Conservation (phyloP, 2,888 invertebrate species). For the Erebia epiphron region DNA sequence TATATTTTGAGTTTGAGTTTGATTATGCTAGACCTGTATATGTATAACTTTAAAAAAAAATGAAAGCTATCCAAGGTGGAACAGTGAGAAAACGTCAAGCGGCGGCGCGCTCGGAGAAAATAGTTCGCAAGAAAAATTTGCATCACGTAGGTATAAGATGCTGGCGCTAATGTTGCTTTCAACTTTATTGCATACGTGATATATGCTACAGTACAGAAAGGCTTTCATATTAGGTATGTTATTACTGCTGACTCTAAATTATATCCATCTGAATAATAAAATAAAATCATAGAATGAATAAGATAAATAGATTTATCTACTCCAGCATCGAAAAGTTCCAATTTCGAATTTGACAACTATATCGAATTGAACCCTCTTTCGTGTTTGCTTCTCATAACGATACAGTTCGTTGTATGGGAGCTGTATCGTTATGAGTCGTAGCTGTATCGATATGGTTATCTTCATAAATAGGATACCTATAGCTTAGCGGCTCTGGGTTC, state of each 20-base stretch:
- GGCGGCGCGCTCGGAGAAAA: conserved; percentile 51
- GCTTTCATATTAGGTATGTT: neutral
- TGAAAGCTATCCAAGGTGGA: conserved; percentile 63
- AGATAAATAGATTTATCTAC: neutral
- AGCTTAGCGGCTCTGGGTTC: no score
- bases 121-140: conserved; percentile 56
- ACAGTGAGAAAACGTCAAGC: conserved; percentile 66
- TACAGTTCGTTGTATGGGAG: no score
- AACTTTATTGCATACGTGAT: conserved; percentile 52
- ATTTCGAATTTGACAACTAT: no score
- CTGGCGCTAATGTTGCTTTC: conserved; percentile 56
- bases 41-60: conserved; percentile 66
- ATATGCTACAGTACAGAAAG: conserved; percentile 7
- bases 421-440: no score
- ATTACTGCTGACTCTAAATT: neutral
- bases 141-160: conserved; percentile 63
- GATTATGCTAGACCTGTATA: conserved; percentile 34
- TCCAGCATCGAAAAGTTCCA: no score
- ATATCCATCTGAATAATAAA: neutral
- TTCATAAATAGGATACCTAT: no score
- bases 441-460: no score
- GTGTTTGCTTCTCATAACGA: no score
- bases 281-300: neutral
- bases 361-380: no score
- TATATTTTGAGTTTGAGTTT: no score